Conservation (phyloP, 1,140 invertebrate genomes). For the Callitettix versicolor region DNA sequence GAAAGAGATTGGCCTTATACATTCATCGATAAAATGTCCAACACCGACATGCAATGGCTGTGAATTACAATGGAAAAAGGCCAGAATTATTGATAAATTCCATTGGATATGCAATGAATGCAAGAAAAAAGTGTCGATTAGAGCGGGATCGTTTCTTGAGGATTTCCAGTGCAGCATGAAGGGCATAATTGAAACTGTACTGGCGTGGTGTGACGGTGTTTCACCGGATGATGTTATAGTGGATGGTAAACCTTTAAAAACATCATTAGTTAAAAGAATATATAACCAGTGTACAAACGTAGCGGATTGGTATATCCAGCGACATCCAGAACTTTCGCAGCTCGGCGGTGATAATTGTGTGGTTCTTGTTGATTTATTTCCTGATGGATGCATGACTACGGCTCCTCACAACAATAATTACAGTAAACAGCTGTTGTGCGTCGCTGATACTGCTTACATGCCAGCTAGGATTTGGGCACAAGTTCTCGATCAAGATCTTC, state of each 20-base stretch:
- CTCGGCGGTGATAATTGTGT: slow-evolving; percentile 26
- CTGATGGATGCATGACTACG: slow-evolving; percentile 29
- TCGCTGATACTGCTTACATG: slow-evolving; percentile 28
- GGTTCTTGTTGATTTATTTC: slow-evolving; percentile 29
- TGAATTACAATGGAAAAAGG: slow-evolving; percentile 29
- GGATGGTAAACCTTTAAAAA: slow-evolving; percentile 3
- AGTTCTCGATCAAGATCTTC: slow-evolving; percentile 19
- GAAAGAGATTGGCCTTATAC: slow-evolving; percentile 27
- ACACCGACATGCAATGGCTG: slow-evolving; percentile 26
- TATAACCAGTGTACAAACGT: slow-evolving; percentile 26
- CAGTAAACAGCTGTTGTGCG: slow-evolving; percentile 26
- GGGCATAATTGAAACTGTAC: slow-evolving; percentile 24
- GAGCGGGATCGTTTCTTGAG: slow-evolving; percentile 26
- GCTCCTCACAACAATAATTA: slow-evolving; percentile 28
- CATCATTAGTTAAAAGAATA: slow-evolving; percentile 23
- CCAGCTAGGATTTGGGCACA: slow-evolving; percentile 27
- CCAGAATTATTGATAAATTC: slow-evolving; percentile 28
- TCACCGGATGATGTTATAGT: slow-evolving; percentile 15
- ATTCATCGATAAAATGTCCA: slow-evolving; percentile 24
- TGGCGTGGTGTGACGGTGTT: slow-evolving; percentile 23
- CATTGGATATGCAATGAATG: slow-evolving; percentile 29
- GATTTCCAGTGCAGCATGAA: slow-evolving; percentile 29
- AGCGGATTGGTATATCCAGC: slow-evolving; percentile 28
- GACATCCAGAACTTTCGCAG: slow-evolving; percentile 23
- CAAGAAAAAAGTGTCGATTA: slow-evolving; percentile 28